These are phyloP conservation scores for Caenorhabditis wallacei DNA, from an alignment of 2,888 invertebrate genomes.

Conservation along the genomic window DNA sequence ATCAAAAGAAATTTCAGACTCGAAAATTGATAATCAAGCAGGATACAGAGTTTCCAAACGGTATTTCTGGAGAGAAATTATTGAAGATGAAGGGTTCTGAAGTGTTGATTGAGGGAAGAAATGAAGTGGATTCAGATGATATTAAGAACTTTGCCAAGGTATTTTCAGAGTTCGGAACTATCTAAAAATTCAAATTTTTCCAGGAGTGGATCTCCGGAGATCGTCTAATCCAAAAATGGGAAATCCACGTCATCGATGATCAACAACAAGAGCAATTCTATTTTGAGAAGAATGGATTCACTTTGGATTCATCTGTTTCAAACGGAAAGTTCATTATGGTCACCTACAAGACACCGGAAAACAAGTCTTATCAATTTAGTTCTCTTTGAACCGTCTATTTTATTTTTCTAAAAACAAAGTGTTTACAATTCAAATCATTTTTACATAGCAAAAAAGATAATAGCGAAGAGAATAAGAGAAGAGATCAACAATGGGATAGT, in stretches of 20 bases:
- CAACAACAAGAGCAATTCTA: conserved; percentile 22
- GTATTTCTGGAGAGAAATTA: conserved; percentile 19
- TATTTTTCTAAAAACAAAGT: conserved; percentile 12
- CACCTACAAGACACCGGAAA: conserved; percentile 33
- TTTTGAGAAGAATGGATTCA: conserved; percentile 36
- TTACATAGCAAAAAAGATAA: conserved; percentile 53
- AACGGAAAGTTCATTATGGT: conserved; percentile 6
- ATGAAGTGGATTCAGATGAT: conserved; percentile 17
- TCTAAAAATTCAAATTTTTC: background rate
- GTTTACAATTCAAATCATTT: background rate
- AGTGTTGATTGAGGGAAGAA: conserved; percentile 41
- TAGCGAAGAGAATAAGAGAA: conserved; percentile 35
- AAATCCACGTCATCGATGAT: conserved; percentile 38
- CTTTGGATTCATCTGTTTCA: conserved; percentile 22
- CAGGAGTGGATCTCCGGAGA: conserved; percentile 45
- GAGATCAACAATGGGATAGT: conserved; percentile 50
- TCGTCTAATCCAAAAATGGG: conserved; percentile 34
- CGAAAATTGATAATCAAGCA: conserved; percentile 45
- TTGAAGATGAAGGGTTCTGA: conserved; percentile 27
- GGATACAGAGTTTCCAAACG: conserved; percentile 36
- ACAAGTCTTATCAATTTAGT: conserved; percentile 27
- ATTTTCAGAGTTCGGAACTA: background rate
- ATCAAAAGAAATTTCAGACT: conserved; percentile 28
- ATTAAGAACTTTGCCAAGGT: conserved; percentile 43
- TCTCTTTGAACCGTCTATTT: background rate